Conservation (phyloP, 2,888 invertebrate species). For the Siphlonurus alternatus region DNA sequence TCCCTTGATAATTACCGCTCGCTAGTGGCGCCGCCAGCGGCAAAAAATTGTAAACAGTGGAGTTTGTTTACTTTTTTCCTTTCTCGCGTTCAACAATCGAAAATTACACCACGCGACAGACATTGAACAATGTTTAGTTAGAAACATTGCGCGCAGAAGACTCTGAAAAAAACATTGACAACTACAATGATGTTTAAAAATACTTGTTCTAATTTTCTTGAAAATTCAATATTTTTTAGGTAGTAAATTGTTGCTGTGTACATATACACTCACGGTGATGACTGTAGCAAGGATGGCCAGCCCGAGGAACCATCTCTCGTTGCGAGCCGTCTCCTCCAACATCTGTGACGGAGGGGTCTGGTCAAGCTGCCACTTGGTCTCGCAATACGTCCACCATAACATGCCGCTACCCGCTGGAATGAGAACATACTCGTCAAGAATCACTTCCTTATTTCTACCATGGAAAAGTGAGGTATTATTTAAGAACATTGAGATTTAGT, state of each 20-base stretch:
- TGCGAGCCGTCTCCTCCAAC: conserved; percentile 63
- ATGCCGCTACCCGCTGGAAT: background rate
- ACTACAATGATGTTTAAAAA: conserved; percentile 3
- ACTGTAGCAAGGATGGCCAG: conserved; percentile 75
- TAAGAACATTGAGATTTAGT: background rate
- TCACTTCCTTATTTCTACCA: conserved; percentile 4
- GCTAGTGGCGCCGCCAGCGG: too few relatives aligned
- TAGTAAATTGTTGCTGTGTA: conserved; percentile 3
- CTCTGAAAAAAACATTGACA: conserved; percentile 16
- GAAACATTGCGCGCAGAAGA: too few relatives aligned
- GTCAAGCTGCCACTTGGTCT: conserved; percentile 48
- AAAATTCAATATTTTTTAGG: conserved; percentile 9
- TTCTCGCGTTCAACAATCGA: too few relatives aligned
- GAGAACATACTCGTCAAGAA: background rate
- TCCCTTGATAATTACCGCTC: too few relatives aligned
- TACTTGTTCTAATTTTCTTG: conserved; percentile 4
- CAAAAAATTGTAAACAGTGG: too few relatives aligned
- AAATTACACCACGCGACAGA: too few relatives aligned
- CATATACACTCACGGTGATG: conserved; percentile 50
- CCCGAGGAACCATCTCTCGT: conserved; percentile 70
- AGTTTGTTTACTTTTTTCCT: too few relatives aligned
- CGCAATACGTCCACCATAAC: conserved; percentile 72
- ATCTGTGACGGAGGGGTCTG: conserved; percentile 29
- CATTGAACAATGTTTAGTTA: too few relatives aligned
- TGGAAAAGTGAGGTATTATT: conserved; percentile 7